Evolutionary conservation across 2,797 vertebrate species (phyloP).

Genomic region (Poecilia gillii): DNA sequence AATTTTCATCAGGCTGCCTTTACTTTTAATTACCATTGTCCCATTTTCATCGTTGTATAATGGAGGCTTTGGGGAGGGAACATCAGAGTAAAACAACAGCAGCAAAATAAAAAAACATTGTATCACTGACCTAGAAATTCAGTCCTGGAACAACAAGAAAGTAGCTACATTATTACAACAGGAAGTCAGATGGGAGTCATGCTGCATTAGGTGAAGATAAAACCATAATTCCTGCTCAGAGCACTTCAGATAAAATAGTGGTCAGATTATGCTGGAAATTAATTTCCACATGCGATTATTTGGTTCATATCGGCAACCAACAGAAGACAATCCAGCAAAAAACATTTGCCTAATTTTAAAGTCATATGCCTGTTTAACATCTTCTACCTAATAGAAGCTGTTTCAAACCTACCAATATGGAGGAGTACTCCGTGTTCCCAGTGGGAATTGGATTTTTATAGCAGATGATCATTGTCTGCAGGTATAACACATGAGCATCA

Average conservation of each 20-base stretch:
- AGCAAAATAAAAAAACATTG: slow-evolving; percentile 8
- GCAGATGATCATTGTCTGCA: background rate
- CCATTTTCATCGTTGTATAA: slow-evolving; percentile 54
- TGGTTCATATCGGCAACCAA: slow-evolving; percentile 5
- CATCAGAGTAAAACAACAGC: slow-evolving; percentile 34
- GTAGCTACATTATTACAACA: slow-evolving; percentile 26
- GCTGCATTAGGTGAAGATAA: slow-evolving; percentile 30
- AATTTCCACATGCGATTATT: background rate
- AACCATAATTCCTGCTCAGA: background rate
- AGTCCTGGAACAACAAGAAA: slow-evolving; percentile 24
- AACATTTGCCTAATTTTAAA: background rate
- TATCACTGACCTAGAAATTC: slow-evolving; percentile 39
- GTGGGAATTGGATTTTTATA: background rate
- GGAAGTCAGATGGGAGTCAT: slow-evolving; percentile 43
- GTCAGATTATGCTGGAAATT: background rate
- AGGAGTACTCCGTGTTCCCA: background rate
- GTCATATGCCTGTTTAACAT: background rate
- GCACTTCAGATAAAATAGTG: background rate
- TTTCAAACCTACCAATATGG: background rate
- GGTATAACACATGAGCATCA: background rate
- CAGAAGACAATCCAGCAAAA: background rate
- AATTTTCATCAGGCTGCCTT: slow-evolving; percentile 16
- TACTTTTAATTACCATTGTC: slow-evolving; percentile 23
- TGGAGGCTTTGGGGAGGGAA: slow-evolving; percentile 44
- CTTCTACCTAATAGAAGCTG: background rate